Evolutionary conservation across 2,797 vertebrate species (phyloP).

Genomic region (Rhinoraja longicauda): DNA sequence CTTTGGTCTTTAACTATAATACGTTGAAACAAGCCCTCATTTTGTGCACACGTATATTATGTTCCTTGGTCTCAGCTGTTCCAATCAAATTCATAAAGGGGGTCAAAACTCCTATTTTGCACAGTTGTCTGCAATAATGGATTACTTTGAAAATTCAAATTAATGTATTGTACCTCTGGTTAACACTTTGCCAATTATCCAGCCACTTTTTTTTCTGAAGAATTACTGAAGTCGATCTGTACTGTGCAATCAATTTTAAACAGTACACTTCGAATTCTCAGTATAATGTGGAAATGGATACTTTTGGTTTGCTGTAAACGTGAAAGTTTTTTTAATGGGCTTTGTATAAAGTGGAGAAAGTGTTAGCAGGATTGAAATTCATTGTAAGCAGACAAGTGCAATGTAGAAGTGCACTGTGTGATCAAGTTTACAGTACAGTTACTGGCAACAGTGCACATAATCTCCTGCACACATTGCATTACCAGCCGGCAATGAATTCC

Average conservation of each 20-base stretch:
- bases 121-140: background rate
- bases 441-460: too few relatives aligned
- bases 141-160: constrained; percentile 25
- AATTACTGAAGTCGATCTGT: background rate
- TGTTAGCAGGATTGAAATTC: background rate
- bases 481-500: too few relatives aligned
- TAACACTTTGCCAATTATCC: background rate
- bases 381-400: too few relatives aligned
- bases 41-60: background rate
- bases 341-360: too few relatives aligned
- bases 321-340: too few relatives aligned
- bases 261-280: background rate
- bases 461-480: too few relatives aligned
- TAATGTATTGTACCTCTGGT: constrained; percentile 11
- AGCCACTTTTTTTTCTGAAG: background rate
- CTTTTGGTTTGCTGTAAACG: background rate
- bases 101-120: constrained; percentile 18
- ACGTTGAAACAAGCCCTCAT: background rate
- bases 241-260: background rate
- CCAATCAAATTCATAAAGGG: background rate
- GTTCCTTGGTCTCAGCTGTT: constrained; percentile 12
- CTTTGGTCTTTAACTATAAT: background rate
- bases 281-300: too few relatives aligned
- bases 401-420: too few relatives aligned
- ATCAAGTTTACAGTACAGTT: too few relatives aligned